phyloP scores from a whole-genome alignment of 2,113 vertebrate species.

The Agelaius tricolor region DNA sequence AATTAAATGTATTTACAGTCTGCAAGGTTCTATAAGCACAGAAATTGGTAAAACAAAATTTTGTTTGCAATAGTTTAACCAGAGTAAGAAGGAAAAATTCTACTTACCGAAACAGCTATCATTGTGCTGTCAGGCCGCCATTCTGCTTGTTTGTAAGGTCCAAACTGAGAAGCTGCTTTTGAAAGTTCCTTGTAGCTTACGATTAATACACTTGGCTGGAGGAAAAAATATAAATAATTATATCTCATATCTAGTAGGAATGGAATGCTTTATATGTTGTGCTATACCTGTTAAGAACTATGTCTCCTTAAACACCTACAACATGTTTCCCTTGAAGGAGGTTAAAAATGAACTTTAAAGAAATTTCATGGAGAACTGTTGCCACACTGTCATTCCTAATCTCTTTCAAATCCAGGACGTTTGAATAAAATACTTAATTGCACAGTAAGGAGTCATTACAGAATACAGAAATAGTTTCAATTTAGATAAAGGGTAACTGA shows the following conservation, averaged over 20 bases:
- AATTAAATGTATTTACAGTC: not conserved
- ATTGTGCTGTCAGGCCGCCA: slow-evolving; percentile 94
- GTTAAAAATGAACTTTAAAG: not conserved
- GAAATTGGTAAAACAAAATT: not conserved
- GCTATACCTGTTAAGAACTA: not conserved
- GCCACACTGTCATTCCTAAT: not conserved
- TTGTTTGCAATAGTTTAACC: not conserved
- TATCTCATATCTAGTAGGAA: not conserved
- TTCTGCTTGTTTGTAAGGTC: slow-evolving; percentile 88
- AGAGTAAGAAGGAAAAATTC: not conserved
- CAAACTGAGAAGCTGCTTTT: slow-evolving; percentile 91
- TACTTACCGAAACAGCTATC: slow-evolving; percentile 95
- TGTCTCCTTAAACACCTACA: not conserved
- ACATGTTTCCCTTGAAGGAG: not conserved
- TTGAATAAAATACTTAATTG: not conserved
- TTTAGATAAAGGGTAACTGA: not conserved
- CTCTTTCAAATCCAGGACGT: not conserved
- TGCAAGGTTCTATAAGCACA: not conserved
- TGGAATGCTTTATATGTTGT: not conserved
- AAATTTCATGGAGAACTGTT: not conserved
- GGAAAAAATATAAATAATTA: not conserved
- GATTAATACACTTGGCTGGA: slow-evolving; percentile 94
- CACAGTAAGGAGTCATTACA: not conserved
- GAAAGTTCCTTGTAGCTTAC: slow-evolving; percentile 92
- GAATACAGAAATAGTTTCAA: not conserved